Conservation (phyloP, 2,797 vertebrate genomes). For the Gobio occitaniae region DNA sequence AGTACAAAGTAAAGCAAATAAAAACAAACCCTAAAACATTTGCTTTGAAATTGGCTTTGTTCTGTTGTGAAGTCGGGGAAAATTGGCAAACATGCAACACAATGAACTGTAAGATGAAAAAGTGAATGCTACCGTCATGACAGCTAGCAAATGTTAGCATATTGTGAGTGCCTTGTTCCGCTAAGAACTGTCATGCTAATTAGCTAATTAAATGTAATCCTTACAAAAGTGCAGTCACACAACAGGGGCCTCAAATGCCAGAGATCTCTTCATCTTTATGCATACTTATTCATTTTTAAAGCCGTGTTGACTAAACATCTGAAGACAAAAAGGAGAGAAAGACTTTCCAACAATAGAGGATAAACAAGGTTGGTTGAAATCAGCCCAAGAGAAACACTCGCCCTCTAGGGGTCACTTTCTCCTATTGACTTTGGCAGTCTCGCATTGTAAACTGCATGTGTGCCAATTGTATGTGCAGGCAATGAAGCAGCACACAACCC, state of each 20-base stretch:
- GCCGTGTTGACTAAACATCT: slow-evolving; percentile 62
- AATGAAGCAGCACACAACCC: background rate
- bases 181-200: slow-evolving; percentile 55
- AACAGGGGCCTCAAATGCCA: slow-evolving; percentile 53
- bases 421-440: slow-evolving; percentile 53
- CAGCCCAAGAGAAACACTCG: slow-evolving; percentile 55
- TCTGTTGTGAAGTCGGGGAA: slow-evolving; percentile 16
- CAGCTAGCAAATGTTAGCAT: slow-evolving; percentile 44
- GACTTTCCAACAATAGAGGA: slow-evolving; percentile 48
- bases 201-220: slow-evolving; percentile 54
- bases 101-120: slow-evolving; percentile 40
- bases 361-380: slow-evolving; percentile 55
- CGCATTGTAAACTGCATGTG: slow-evolving; percentile 44
- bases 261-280: slow-evolving; percentile 60
- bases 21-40: slow-evolving; percentile 15
- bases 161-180: slow-evolving; percentile 30
- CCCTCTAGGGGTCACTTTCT: slow-evolving; percentile 57
- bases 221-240: slow-evolving; percentile 54
- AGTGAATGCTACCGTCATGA: slow-evolving; percentile 11
- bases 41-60: slow-evolving; percentile 30
- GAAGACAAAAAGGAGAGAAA: slow-evolving; percentile 35
- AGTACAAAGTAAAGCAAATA: background rate
- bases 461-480: slow-evolving; percentile 34
- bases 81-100: slow-evolving; percentile 9
- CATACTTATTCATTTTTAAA: slow-evolving; percentile 59